Conservation (phyloP, 2,797 vertebrate species). For the Eulemur rubriventer region DNA sequence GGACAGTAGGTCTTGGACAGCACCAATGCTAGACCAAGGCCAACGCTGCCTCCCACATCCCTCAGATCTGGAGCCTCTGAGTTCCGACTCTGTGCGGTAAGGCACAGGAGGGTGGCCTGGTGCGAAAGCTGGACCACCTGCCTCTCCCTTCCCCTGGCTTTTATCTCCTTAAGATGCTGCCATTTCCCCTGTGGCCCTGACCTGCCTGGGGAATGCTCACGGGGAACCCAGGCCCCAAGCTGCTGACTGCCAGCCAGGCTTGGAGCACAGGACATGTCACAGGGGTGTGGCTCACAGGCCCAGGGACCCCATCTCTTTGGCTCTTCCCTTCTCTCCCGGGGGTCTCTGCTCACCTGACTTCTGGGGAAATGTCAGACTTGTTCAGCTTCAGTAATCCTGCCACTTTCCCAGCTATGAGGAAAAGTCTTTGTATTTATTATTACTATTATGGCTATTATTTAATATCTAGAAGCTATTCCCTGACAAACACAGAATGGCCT, state of each 20-base stretch:
- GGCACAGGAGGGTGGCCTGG: not conserved
- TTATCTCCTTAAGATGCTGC: not conserved
- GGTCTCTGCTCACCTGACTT: not conserved
- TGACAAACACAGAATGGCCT: not conserved
- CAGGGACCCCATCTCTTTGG: not conserved
- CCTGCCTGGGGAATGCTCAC: not conserved
- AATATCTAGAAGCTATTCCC: conserved; percentile 32
- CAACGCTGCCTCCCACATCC: not conserved
- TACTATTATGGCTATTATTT: not conserved
- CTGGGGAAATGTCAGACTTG: conserved; percentile 50
- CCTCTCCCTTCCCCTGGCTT: not conserved
- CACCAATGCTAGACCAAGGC: not conserved
- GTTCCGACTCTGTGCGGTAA: not conserved
- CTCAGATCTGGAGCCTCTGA: not conserved
- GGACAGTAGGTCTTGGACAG: not conserved
- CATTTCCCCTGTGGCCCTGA: not conserved
- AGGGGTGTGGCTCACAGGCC: not conserved
- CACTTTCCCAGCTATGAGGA: conserved; percentile 23
- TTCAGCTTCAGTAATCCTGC: conserved; percentile 44
- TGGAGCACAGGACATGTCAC: not conserved
- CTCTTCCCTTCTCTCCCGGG: conserved; percentile 1
- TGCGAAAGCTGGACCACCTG: not conserved
- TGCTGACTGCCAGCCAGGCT: not conserved
- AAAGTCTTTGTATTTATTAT: not conserved
- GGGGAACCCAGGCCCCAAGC: not conserved